Percentiles rank a stretch among this genome's conserved stretches.
Evolutionary conservation across 1,140 invertebrate genomes (phyloP).

Genomic region (Arion vulgaris): DNA sequence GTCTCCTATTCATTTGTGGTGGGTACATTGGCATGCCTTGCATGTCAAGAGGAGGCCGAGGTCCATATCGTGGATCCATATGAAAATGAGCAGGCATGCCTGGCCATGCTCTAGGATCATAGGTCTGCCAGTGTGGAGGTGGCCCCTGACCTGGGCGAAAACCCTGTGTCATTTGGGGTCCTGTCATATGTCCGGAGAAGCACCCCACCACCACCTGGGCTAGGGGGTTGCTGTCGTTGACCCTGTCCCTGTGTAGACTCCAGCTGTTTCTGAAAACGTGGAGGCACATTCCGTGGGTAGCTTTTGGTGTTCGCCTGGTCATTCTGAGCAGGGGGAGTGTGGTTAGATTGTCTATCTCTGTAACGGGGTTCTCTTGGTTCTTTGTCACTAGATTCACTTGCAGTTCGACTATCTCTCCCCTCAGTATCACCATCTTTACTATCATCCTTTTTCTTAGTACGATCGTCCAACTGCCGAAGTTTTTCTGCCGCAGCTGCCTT

Average conservation of each 20-base stretch:
- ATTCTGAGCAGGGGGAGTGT: conserved; percentile 36
- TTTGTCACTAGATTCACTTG: conserved; percentile 75
- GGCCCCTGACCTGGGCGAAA: conserved; percentile 65
- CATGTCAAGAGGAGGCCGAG: conserved; percentile 68
- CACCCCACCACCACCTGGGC: conserved; percentile 5
- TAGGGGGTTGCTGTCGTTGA: conserved; percentile 45
- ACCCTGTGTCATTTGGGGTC: conserved; percentile 47
- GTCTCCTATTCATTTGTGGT: conserved; percentile 53
- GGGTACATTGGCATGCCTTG: conserved; percentile 68
- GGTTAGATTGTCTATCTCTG: conserved; percentile 50
- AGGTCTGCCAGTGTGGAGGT: conserved; percentile 63
- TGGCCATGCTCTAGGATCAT: conserved; percentile 63
- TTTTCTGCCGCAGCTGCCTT: conserved; percentile 77
- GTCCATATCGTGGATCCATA: conserved; percentile 60
- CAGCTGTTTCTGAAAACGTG: conserved; percentile 85
- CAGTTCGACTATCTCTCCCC: conserved; percentile 72
- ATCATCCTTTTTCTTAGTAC: conserved; percentile 66
- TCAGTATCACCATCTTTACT: conserved; percentile 51
- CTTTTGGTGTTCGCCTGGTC: conserved; percentile 75
- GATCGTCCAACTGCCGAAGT: conserved; percentile 78
- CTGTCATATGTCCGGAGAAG: conserved; percentile 25
- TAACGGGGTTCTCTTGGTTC: conserved; percentile 57
- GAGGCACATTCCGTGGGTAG: conserved; percentile 85
- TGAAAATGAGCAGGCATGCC: conserved; percentile 64
- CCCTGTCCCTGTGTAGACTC: conserved; percentile 45